These are phyloP conservation scores for Eulemur rufifrons DNA, from an alignment of 2,113 vertebrate genomes.

Conservation along the genomic window DNA sequence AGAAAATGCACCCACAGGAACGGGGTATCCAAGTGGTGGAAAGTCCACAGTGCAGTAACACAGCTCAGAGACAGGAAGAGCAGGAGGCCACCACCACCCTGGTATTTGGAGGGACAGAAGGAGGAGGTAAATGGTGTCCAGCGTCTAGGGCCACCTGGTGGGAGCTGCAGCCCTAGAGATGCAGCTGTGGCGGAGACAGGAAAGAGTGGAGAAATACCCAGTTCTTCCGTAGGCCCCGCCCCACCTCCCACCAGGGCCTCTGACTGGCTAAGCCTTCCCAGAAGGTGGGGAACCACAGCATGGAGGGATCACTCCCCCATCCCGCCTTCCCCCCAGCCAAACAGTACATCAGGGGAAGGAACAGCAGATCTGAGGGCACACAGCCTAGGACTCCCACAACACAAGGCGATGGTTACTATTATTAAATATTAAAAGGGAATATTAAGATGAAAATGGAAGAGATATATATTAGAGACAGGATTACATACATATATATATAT, in stretches of 20 bases:
- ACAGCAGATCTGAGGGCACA: background rate
- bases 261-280: background rate
- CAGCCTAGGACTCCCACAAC: no score
- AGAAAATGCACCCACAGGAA: background rate
- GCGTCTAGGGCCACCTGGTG: background rate
- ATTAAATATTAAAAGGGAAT: background rate
- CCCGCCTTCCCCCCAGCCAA: background rate
- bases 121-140: background rate
- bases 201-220: accelerated
- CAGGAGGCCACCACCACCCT: background rate
- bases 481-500: no score
- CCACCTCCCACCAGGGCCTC: background rate
- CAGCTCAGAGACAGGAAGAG: background rate
- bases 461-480: no score
- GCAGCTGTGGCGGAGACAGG: background rate
- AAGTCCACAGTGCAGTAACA: background rate
- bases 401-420: background rate
- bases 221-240: background rate
- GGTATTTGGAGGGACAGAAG: background rate
- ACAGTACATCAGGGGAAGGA: background rate
- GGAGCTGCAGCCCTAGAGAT: background rate
- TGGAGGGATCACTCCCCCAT: background rate
- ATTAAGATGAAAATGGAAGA: background rate
- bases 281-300: background rate
- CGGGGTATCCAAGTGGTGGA: background rate